Percentiles rank a stretch among this genome's conserved stretches.
These are phyloP conservation scores for Subacronicta megacephala DNA, from an alignment of 2,888 invertebrate genomes.

Conservation along the genomic window DNA sequence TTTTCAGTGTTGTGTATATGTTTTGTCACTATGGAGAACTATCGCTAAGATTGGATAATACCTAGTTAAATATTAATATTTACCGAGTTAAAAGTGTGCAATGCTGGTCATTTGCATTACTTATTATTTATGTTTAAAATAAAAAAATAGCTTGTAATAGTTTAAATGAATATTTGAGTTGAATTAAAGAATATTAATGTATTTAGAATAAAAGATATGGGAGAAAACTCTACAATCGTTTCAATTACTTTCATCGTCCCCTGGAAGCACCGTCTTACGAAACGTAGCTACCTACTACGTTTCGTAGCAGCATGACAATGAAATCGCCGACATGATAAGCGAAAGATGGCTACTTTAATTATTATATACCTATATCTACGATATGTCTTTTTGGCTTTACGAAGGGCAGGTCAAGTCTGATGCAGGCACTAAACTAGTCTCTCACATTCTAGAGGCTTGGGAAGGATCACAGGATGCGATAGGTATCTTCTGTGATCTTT, in stretches of 20 bases:
- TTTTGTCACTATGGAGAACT: conserved; percentile 83
- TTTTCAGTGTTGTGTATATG: conserved; percentile 78
- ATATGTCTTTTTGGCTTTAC: no score
- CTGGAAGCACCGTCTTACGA: no score
- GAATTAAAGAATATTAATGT: conserved; percentile 90
- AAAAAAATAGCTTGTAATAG: conserved; percentile 89
- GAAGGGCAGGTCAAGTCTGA: no score
- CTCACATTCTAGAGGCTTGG: no score
- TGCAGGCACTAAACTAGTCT: no score
- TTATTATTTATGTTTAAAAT: conserved; percentile 87
- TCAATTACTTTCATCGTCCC: conserved; percentile 29
- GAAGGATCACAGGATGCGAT: no score
- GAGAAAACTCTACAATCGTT: conserved; percentile 74
- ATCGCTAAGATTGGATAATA: conserved; percentile 86
- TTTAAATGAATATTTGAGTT: conserved; percentile 89
- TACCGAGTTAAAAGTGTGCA: conserved; percentile 87
- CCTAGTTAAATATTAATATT: conserved; percentile 82
- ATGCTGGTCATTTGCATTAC: conserved; percentile 89
- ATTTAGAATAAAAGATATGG: conserved; percentile 90
- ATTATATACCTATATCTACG: no score
- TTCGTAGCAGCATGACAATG: no score
- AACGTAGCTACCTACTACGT: no score
- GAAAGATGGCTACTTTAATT: no score
- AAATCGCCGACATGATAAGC: no score
- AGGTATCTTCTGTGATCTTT: no score